Evolutionary conservation across 2,113 vertebrate species (phyloP).

Genomic region (Poecile atricapillus): DNA sequence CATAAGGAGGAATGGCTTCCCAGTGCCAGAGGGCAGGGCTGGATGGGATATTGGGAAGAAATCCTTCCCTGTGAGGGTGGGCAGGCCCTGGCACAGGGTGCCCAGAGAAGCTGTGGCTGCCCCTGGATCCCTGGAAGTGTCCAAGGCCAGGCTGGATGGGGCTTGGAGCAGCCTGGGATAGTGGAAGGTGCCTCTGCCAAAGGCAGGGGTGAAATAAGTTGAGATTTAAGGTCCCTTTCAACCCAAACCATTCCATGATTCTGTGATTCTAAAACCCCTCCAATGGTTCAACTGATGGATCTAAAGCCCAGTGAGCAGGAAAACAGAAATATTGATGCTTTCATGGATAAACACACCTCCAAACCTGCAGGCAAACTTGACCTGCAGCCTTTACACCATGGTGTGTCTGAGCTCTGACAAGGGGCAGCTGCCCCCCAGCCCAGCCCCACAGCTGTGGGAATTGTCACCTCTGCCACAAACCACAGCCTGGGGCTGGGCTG

Average conservation of each 20-base stretch:
- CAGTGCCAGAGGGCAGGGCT: not conserved
- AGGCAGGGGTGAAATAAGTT: accelerated
- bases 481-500: not conserved
- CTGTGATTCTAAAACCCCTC: not conserved
- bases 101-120: not conserved
- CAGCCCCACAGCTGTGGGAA: not conserved
- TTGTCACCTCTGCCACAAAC: not conserved
- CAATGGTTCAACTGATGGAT: not conserved
- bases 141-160: accelerated
- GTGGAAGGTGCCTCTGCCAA: not conserved
- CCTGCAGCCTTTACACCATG: accelerated
- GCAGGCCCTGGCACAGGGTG: not conserved
- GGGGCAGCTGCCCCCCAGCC: not conserved
- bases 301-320: not conserved
- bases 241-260: not conserved
- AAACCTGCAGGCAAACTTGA: not conserved
- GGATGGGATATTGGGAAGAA: not conserved
- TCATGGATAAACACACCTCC: not conserved
- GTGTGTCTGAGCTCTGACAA: accelerated
- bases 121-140: not conserved
- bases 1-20: not conserved
- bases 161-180: not conserved
- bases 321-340: not conserved
- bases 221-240: not conserved
- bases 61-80: accelerated